Conservation (phyloP, 1,140 invertebrate species). For the Popillia japonica region DNA sequence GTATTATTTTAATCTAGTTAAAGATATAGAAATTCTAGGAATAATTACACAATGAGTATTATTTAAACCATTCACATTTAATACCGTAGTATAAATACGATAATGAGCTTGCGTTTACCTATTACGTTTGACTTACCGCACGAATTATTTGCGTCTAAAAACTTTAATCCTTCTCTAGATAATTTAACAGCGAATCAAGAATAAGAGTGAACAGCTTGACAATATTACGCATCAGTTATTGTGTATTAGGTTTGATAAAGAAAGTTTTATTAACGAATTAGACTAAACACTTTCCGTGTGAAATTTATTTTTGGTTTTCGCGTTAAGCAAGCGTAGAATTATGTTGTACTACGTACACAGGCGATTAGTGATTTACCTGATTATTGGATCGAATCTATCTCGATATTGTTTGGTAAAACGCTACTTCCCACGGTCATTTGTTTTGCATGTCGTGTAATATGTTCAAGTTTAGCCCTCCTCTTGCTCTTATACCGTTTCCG, state of each 20-base stretch:
- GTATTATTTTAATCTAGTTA: background rate
- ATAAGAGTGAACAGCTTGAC: background rate
- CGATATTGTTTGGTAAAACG: constrained; percentile 52
- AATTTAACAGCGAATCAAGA: background rate
- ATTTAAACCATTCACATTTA: background rate
- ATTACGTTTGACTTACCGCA: background rate
- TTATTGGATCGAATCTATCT: constrained; percentile 54
- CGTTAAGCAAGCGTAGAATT: constrained; percentile 7
- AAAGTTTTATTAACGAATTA: background rate
- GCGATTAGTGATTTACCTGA: constrained; percentile 52
- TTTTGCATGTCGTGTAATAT: constrained; percentile 53
- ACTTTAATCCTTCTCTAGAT: background rate
- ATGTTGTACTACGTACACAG: background rate
- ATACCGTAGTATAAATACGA: background rate
- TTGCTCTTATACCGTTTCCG: constrained; percentile 8
- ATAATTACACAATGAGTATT: background rate
- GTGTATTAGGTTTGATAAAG: constrained; percentile 4
- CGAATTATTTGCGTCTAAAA: background rate
- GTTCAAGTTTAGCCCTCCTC: constrained; percentile 34
- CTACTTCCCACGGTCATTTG: constrained; percentile 55
- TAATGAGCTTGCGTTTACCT: background rate
- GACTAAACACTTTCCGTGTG: background rate
- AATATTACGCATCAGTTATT: constrained; percentile 2
- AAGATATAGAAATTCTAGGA: background rate
- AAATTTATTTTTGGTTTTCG: constrained; percentile 23